Evolutionary conservation across 2,113 vertebrate genomes (phyloP).

Genomic region (Phyllostomus discolor): DNA sequence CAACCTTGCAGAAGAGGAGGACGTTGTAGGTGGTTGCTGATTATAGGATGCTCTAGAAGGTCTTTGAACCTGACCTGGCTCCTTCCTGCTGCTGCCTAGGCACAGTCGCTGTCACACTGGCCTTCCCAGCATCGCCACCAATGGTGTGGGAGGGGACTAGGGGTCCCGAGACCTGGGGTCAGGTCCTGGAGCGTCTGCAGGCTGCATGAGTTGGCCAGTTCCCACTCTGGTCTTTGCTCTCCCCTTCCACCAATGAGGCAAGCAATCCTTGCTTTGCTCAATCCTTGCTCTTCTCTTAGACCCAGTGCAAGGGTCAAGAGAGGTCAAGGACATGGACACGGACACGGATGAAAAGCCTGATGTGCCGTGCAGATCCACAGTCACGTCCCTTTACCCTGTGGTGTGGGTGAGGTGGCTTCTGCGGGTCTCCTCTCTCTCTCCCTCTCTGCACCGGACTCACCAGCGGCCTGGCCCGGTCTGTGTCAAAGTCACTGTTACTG

Average conservation of each 20-base stretch:
- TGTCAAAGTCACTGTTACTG: background rate
- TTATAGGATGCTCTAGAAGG: background rate
- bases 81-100: background rate
- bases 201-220: background rate
- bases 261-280: background rate
- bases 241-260: too few relatives aligned
- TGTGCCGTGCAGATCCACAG: accelerated
- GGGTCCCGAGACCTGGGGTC: background rate
- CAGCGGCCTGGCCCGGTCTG: background rate
- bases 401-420: background rate
- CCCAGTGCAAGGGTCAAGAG: background rate
- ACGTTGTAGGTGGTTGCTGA: too few relatives aligned
- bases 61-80: background rate
- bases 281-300: background rate
- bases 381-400: accelerated
- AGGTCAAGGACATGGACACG: accelerated
- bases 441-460: background rate
- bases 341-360: background rate
- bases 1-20: background rate
- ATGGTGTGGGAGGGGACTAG: background rate
- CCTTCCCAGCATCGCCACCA: too few relatives aligned
- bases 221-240: background rate
- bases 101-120: background rate
- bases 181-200: background rate
- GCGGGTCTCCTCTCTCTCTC: too few relatives aligned